Evolutionary conservation across 2,797 vertebrate genomes (phyloP), one percentile per base, ranked within the genome.

Genomic region (Chloroceryle inda): DNA sequence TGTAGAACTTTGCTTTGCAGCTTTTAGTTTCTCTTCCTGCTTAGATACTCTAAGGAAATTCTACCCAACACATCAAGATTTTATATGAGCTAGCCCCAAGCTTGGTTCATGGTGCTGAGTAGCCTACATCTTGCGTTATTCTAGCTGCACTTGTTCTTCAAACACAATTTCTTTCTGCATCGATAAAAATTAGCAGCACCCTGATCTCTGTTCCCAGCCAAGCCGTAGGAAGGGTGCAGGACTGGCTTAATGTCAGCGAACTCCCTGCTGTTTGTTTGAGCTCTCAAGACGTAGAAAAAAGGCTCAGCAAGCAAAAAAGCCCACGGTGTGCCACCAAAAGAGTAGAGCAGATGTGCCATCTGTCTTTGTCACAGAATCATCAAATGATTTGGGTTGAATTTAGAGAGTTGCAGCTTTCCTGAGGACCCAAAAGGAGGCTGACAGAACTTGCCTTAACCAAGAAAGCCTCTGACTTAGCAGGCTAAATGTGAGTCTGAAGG

Each of bases 81-180:
- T 56, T 3, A 0, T 26, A 37, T 29, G 13, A 68, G 29, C 24
- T 17, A 86, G 17, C 12, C 22, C 12, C 4, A 52, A 1, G 17
- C 22, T 66, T 52, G 38, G 33, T 7, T 10, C 15, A 6, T 5
- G 8, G 27, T 4, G 6, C 5, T 11, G 24, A 72, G 26, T 5
- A 84, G 22, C 14, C 35, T 47, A 27, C 15, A 44, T 26, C 22
- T 59, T 47, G 10, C 3, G 0, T 40, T 55, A 22, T 21, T 53
- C 49, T 37, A 27, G 24, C 50, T 61, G 14, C 8, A 16, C 45
- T 52, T 59, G 5, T 24, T 83, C 35, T 44, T 75, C 64, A 71
- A 27, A 21, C 38, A 33, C 20, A 84, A 55, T 78, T 63, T 79
- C 50, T 66, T 49, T 22, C 50, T 75, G 22, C 18, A 38, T 31